phyloP scores from a whole-genome alignment of 1,140 invertebrate genomes.

The Subanguina moxae region DNA sequence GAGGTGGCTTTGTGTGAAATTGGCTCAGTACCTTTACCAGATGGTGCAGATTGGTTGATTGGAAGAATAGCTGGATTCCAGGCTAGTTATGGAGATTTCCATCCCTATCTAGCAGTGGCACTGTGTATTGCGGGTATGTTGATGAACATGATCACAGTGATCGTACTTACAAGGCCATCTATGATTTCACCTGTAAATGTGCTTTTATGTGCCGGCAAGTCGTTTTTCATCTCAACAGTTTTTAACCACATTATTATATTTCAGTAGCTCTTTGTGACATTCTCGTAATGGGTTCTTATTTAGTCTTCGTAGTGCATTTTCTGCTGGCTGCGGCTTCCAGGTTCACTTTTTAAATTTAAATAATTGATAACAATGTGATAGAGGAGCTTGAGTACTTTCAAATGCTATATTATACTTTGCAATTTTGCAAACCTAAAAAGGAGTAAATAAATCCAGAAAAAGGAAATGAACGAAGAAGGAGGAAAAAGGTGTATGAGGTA shows the following conservation, averaged over 20 bases:
- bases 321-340: slow-evolving; percentile 41
- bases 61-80: slow-evolving; percentile 42
- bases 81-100: slow-evolving; percentile 61
- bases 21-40: slow-evolving; percentile 49
- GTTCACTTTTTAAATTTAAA: slow-evolving; percentile 11
- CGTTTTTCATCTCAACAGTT: neutral
- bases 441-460: too few species aligned
- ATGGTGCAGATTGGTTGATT: slow-evolving; percentile 41
- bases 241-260: neutral
- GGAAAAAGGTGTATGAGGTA: too few species aligned
- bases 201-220: slow-evolving; percentile 46
- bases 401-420: too few species aligned
- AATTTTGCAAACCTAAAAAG: too few species aligned
- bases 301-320: slow-evolving; percentile 56
- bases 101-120: slow-evolving; percentile 70
- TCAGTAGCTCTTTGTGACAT: slow-evolving; percentile 54
- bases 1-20: slow-evolving; percentile 41
- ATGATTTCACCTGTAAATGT: slow-evolving; percentile 57
- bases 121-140: slow-evolving; percentile 66
- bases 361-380: too few species aligned
- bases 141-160: slow-evolving; percentile 82
- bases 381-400: too few species aligned
- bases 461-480: too few species aligned
- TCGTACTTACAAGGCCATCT: slow-evolving; percentile 72
- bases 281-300: slow-evolving; percentile 53